Conservation (phyloP, 2,113 vertebrate species). For the Eurypyga helias region DNA sequence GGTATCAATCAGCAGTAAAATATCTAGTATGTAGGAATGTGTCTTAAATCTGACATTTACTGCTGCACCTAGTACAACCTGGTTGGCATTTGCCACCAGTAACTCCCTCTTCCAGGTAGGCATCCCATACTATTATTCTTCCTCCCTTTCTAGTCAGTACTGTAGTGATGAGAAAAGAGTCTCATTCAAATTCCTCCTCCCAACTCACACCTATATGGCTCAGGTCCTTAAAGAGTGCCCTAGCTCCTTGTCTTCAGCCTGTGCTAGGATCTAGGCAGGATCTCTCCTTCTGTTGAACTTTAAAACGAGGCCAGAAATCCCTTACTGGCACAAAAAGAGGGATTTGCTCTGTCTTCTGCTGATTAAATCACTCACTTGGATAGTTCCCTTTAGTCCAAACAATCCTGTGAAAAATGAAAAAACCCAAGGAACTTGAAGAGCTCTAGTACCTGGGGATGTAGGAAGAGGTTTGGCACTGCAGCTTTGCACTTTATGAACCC, state of each 20-base stretch:
- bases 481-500: neutral
- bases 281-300: neutral
- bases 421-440: neutral
- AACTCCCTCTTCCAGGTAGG: neutral
- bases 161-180: neutral
- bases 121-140: neutral
- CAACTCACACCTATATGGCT: neutral
- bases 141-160: neutral
- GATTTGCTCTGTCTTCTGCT: neutral
- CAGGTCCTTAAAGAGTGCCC: neutral
- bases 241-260: accelerated
- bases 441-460: neutral
- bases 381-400: neutral
- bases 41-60: neutral
- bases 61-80: neutral
- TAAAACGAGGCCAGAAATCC: neutral
- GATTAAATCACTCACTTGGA: neutral
- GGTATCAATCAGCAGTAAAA: neutral
- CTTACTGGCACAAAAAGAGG: neutral
- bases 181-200: neutral
- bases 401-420: neutral
- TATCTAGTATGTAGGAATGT: neutral
- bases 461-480: neutral
- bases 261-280: neutral
- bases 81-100: neutral